These are phyloP conservation scores for Oxyruncus cristatus DNA, from an alignment of 2,113 vertebrate genomes.

Conservation along the genomic window DNA sequence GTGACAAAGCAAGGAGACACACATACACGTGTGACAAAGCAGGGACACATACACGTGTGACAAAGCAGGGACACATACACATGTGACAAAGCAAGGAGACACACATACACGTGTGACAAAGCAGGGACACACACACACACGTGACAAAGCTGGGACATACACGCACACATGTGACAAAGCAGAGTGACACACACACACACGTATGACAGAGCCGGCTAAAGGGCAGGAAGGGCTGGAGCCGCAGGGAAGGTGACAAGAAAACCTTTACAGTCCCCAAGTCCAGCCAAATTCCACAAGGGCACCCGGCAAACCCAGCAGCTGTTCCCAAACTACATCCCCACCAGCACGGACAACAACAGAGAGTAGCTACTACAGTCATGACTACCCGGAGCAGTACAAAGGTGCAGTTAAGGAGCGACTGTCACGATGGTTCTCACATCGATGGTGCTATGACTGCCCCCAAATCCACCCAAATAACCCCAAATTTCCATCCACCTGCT, in stretches of 20 bases:
- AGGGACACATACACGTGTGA: too few relatives aligned
- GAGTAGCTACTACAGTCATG: neutral
- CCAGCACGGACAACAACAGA: neutral
- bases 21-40: too few relatives aligned
- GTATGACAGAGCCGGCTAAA: neutral
- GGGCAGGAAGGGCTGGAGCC: neutral
- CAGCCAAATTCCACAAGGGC: neutral
- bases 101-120: neutral
- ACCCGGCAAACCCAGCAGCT: neutral
- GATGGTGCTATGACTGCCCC: neutral
- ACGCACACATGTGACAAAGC: neutral
- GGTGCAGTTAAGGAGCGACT: rapidly evolving
- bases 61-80: neutral
- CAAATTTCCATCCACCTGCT: rapidly evolving
- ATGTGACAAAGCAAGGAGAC: neutral
- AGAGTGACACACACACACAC: neutral
- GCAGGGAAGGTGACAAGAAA: neutral
- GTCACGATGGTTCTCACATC: neutral
- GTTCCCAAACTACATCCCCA: rapidly evolving
- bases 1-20: neutral
- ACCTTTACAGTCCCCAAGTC: rapidly evolving
- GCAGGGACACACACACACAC: neutral
- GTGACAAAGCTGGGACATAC: neutral
- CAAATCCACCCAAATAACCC: neutral
- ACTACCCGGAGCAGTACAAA: neutral